Evolutionary conservation across 2,888 invertebrate species (phyloP).

Genomic region (Vannuccia rotundouncinata): DNA sequence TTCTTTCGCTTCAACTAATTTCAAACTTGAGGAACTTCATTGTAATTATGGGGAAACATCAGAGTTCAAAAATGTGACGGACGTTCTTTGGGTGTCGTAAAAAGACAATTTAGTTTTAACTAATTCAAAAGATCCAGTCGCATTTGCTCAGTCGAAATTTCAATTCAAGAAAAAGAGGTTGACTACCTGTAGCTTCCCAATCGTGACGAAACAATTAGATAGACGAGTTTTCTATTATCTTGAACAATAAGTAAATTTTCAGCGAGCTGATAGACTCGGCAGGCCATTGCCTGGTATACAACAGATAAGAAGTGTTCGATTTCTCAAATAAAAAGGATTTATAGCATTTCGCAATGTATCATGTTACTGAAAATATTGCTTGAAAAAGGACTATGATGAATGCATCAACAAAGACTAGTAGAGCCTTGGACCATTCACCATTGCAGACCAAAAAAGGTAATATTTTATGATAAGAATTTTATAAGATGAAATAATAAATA

Average conservation of each 20-base stretch:
- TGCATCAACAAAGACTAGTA: not conserved
- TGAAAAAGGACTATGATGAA: not conserved
- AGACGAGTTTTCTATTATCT: not conserved
- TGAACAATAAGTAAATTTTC: not conserved
- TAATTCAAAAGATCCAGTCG: not conserved
- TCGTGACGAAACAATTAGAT: not conserved
- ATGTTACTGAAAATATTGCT: not conserved
- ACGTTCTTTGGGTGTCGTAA: not conserved
- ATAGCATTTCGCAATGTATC: not conserved
- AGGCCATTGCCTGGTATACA: not conserved
- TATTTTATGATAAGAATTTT: too few relatives aligned
- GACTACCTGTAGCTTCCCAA: not conserved
- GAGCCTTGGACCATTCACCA: not conserved
- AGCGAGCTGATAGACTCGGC: not conserved
- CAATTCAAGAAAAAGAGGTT: not conserved
- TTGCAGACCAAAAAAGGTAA: not conserved
- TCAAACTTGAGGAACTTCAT: not conserved
- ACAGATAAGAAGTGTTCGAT: not conserved
- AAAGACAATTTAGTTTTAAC: not conserved
- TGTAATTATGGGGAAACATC: slow-evolving; percentile 3
- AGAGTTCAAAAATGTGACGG: not conserved
- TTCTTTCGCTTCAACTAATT: not conserved
- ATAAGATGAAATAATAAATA: not conserved
- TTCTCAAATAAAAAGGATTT: not conserved
- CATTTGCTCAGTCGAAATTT: not conserved